Evolutionary conservation across 2,113 vertebrate species (phyloP).

Genomic region (Hemiscyllium ocellatum): DNA sequence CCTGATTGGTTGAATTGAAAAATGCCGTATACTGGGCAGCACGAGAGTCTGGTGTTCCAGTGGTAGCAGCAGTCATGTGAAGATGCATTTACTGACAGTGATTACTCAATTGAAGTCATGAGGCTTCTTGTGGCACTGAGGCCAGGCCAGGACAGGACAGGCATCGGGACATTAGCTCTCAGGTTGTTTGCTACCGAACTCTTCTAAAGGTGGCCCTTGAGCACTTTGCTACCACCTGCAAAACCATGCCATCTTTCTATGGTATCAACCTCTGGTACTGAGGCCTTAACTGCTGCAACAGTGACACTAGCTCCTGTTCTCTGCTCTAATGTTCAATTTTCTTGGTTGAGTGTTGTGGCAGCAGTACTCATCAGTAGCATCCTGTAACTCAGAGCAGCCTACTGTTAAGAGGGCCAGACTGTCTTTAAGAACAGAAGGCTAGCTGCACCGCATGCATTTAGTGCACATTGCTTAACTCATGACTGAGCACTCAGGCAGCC

Average conservation of each 20-base stretch:
- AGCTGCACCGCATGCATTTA: background rate
- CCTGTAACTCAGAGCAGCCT: background rate
- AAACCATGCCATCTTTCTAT: background rate
- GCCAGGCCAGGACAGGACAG: background rate
- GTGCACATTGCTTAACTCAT: background rate
- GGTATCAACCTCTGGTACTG: background rate
- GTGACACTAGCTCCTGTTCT: background rate
- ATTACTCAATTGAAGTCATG: background rate
- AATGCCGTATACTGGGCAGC: background rate
- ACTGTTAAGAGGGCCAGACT: background rate
- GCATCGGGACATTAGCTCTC: background rate
- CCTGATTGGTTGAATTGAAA: too few relatives aligned
- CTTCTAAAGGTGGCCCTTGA: background rate
- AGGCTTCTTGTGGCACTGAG: background rate
- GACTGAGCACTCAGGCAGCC: background rate
- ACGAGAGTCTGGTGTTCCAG: background rate
- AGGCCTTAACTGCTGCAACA: background rate
- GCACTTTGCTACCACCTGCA: background rate
- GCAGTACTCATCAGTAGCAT: background rate
- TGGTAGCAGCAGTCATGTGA: background rate
- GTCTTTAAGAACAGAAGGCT: background rate
- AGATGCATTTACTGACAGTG: background rate
- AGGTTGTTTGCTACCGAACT: background rate
- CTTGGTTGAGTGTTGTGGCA: background rate
- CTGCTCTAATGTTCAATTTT: background rate